Percentiles rank a stretch among this genome's conserved stretches.
Conservation (phyloP, 1,140 invertebrate genomes). For the Gryon sp. region DNA sequence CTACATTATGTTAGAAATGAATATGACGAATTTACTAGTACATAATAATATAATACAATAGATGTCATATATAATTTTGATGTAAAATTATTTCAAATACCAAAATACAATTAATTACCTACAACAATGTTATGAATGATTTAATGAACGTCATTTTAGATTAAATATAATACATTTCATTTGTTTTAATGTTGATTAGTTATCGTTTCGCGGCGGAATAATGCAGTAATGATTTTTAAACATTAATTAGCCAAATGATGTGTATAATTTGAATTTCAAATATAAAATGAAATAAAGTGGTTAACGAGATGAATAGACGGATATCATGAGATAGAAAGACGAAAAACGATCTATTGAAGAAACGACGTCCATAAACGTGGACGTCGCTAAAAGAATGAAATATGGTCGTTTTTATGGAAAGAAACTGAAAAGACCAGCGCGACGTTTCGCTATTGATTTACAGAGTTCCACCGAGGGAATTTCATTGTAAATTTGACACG, state of each 20-base stretch:
- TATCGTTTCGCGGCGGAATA: no score
- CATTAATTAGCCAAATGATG: not conserved
- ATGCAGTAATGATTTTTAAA: no score
- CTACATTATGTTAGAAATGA: no score
- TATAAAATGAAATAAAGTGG: conserved; percentile 38
- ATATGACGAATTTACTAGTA: no score
- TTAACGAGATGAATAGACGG: conserved; percentile 51
- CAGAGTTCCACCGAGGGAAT: conserved; percentile 12
- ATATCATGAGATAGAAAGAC: conserved; percentile 19
- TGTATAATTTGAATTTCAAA: not conserved
- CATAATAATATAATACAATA: no score
- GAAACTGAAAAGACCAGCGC: conserved; percentile 27
- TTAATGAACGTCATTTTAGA: no score
- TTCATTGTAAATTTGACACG: conserved; percentile 44
- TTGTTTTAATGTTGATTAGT: no score
- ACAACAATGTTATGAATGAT: no score
- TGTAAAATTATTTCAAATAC: no score
- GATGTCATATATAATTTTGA: no score
- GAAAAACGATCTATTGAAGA: conserved; percentile 49
- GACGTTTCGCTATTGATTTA: conserved; percentile 42
- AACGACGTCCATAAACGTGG: conserved; percentile 42
- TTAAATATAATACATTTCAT: no score
- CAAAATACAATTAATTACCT: no score
- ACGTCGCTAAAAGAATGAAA: conserved; percentile 57
- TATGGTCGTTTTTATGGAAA: conserved; percentile 47